phyloP scores from a whole-genome alignment of 1,140 invertebrate genomes.

The Stegodyphus dumicola region DNA sequence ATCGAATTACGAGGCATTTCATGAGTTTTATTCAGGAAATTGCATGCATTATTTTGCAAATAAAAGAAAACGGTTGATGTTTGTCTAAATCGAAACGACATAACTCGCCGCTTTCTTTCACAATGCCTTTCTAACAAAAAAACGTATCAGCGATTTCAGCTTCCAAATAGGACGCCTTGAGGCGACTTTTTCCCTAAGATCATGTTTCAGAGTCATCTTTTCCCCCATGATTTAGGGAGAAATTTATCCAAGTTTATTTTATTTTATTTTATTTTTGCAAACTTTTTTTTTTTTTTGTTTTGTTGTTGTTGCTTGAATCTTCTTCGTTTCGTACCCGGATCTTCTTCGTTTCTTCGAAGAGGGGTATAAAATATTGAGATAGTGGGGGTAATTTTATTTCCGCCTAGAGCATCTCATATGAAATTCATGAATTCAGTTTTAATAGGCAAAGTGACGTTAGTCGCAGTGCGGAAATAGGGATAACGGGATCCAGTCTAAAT shows the following conservation, averaged over 20 bases:
- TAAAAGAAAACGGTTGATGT: constrained; percentile 3
- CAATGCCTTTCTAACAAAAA: no score
- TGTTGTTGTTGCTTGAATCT: no score
- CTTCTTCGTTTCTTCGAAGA: background rate
- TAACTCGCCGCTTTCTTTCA: background rate
- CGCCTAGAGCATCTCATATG: constrained; percentile 8
- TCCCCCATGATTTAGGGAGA: constrained; percentile 25
- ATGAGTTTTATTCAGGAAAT: background rate
- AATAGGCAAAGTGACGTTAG: background rate
- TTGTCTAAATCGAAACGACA: constrained; percentile 9
- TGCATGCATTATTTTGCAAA: background rate
- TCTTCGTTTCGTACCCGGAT: background rate
- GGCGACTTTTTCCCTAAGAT: constrained; percentile 15
- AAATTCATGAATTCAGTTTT: constrained; percentile 19
- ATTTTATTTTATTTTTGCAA: no score
- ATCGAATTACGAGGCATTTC: no score
- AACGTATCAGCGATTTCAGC: background rate
- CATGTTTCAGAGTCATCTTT: constrained; percentile 36
- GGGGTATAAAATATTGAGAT: constrained; percentile 20
- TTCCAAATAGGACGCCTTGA: constrained; percentile 7
- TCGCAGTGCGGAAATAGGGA: background rate
- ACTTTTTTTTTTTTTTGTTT: no score
- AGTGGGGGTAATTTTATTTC: constrained; percentile 31
- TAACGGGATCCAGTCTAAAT: no score
- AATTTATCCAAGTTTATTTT: background rate